A percentile compares a stretch with the other conserved stretches of the same genome.
phyloP scores from a whole-genome alignment of 2,888 invertebrate genomes.

The Drosophila pseudotalamancana region DNA sequence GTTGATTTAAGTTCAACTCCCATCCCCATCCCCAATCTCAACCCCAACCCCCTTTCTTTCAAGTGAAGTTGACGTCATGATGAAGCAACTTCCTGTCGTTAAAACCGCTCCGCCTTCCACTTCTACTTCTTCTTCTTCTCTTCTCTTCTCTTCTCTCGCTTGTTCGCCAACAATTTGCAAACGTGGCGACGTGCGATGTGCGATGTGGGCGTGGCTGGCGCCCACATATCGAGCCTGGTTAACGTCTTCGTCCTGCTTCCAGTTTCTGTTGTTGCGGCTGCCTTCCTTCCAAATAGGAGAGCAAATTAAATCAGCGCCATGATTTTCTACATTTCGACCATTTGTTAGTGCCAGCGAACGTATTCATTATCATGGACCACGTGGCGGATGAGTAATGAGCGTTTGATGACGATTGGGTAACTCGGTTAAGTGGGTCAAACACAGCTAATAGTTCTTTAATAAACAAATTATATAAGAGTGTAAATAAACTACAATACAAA shows the following conservation, averaged over 20 bases:
- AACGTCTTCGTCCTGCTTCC: slow-evolving; percentile 10
- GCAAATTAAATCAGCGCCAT: slow-evolving; percentile 69
- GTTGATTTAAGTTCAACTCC: slow-evolving; percentile 43
- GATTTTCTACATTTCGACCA: slow-evolving; percentile 42
- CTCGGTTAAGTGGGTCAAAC: slow-evolving; percentile 27
- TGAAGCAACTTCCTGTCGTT: slow-evolving; percentile 63
- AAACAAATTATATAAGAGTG: background rate
- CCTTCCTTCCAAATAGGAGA: slow-evolving; percentile 19
- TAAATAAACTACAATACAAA: too few species aligned
- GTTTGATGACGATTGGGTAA: slow-evolving; percentile 35
- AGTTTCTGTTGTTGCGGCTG: background rate
- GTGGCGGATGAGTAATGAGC: slow-evolving; percentile 53
- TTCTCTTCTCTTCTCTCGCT: background rate
- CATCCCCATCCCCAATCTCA: too few species aligned
- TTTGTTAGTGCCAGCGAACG: slow-evolving; percentile 9
- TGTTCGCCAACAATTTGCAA: slow-evolving; percentile 46
- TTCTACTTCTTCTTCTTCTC: background rate
- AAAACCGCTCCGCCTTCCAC: slow-evolving; percentile 33
- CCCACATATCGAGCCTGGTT: slow-evolving; percentile 38
- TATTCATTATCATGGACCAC: slow-evolving; percentile 7
- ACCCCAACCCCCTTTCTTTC: slow-evolving; percentile 46
- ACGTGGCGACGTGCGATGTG: slow-evolving; percentile 36
- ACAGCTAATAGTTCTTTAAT: background rate
- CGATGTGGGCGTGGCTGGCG: slow-evolving; percentile 41
- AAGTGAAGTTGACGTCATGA: slow-evolving; percentile 65